Percentiles rank a stretch among this genome's conserved stretches.
Evolutionary conservation across 2,797 vertebrate genomes (phyloP).

Genomic region (Diplodus sargus): DNA sequence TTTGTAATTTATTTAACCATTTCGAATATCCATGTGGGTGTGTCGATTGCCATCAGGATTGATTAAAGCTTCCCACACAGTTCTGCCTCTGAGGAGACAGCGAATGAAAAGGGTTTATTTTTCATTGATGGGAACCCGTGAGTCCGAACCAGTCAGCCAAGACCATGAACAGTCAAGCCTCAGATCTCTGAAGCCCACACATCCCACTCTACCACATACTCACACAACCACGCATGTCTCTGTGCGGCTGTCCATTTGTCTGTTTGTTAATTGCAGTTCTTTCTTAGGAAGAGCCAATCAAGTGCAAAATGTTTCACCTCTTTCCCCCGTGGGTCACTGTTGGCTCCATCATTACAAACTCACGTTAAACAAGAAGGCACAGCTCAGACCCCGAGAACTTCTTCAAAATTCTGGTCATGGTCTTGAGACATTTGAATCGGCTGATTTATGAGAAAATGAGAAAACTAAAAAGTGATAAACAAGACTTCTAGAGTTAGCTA

Average conservation of each 20-base stretch:
- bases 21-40: slow-evolving; percentile 75
- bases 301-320: slow-evolving; percentile 20
- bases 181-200: slow-evolving; percentile 43
- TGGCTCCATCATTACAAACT: neutral
- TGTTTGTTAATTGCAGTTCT: slow-evolving; percentile 24
- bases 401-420: neutral
- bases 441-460: neutral
- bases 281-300: slow-evolving; percentile 26
- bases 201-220: slow-evolving; percentile 17
- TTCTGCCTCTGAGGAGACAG: slow-evolving; percentile 58
- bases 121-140: slow-evolving; percentile 58
- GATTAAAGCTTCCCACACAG: slow-evolving; percentile 78
- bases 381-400: neutral
- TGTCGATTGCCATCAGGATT: slow-evolving; percentile 74
- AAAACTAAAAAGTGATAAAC: slow-evolving; percentile 5
- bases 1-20: slow-evolving; percentile 76
- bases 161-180: slow-evolving; percentile 52
- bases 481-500: neutral
- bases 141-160: slow-evolving; percentile 58
- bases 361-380: neutral
- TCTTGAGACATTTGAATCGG: neutral
- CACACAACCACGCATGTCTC: slow-evolving; percentile 2
- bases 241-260: neutral
- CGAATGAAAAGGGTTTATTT: slow-evolving; percentile 69
- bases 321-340: neutral